Evolutionary conservation across 1,140 invertebrate genomes (phyloP).

Genomic region (Drosophila teissieri): DNA sequence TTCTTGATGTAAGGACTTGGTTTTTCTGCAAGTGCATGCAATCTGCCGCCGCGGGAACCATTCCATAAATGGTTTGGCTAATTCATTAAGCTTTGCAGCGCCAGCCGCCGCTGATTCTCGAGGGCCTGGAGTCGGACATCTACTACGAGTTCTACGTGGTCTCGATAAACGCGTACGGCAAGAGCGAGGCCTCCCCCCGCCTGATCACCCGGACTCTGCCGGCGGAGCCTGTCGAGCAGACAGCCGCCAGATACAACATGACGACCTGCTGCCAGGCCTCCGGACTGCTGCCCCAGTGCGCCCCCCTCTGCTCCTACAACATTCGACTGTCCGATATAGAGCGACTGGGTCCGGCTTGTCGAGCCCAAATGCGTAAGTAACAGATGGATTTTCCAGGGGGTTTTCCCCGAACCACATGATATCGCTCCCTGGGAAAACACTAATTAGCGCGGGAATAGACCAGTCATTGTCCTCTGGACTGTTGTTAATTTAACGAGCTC

Average conservation of each 20-base stretch:
- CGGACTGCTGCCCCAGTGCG: constrained; percentile 89
- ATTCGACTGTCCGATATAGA: constrained; percentile 91
- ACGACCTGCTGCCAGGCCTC: constrained; percentile 91
- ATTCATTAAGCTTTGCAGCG: constrained; percentile 85
- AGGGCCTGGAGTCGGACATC: constrained; percentile 89
- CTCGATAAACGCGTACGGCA: constrained; percentile 92
- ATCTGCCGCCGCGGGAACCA: neutral
- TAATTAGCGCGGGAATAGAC: constrained; percentile 63
- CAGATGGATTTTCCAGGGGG: constrained; percentile 22
- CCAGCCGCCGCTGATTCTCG: constrained; percentile 90
- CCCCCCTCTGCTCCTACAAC: constrained; percentile 92
- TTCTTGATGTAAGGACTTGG: neutral
- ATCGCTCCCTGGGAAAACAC: constrained; percentile 34
- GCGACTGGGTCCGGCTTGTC: constrained; percentile 85
- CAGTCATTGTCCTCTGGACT: constrained; percentile 40
- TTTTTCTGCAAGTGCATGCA: constrained; percentile 14
- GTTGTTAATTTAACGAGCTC: constrained; percentile 56
- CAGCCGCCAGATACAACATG: constrained; percentile 88
- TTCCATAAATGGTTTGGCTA: constrained; percentile 39
- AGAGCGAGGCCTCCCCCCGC: constrained; percentile 89
- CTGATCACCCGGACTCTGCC: constrained; percentile 90
- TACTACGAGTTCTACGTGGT: constrained; percentile 93
- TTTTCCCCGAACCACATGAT: neutral
- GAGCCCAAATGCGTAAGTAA: constrained; percentile 84
- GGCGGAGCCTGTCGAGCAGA: constrained; percentile 46